Base-by-base conservation (phyloP, 2,797 vertebrate genomes). In the Sylvilagus floridanus region DNA sequence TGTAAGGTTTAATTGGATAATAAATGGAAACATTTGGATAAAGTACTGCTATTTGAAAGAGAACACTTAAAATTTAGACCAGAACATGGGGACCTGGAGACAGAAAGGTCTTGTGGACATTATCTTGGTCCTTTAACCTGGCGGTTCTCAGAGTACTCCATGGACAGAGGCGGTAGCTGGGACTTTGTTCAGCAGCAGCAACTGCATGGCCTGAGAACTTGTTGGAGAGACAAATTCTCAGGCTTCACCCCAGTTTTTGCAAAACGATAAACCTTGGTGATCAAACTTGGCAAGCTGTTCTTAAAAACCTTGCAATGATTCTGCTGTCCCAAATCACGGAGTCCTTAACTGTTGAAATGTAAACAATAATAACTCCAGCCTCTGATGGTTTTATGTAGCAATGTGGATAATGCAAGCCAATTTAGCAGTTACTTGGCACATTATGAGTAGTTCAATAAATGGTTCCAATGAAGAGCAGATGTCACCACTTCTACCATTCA, bases 361-460 rank as follows among this genome's bases (percentile, higher is more conserved):
- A 77, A 84, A 82, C 35, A 57, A 2, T 60, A 65, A 11, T 52
- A 60, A 32, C 54, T 24, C 78, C 7, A 68, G 12, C 57, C 2
- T 88, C 42, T 72, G 32, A 22, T 30, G 1, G 17, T 47, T 82
- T 82, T 63, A 24, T 69, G 8, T 85, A 17, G 54, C 76, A 72
- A n/a, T 66, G 12, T 69, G 26, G 66, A 14, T 35, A 54, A 28
- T 32, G 22, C 24, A 89, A 71, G 22, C 66, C 26, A 57, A 4
- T n/a, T 68, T 72, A 37, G 21, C 63, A 66, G 0, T 71, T 77
- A 35, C 16, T 28, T 37, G 65, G 79, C 57, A 77, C 60, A 26
- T 84, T 87, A 7, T 77, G 81, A 78, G 65, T 63, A 24, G 37
- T 35, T 96, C 63, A 69, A 32, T 71, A 90, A 87, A 84, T 81